phyloP scores from a whole-genome alignment of 1,140 invertebrate genomes.

The Ylistrum balloti region DNA sequence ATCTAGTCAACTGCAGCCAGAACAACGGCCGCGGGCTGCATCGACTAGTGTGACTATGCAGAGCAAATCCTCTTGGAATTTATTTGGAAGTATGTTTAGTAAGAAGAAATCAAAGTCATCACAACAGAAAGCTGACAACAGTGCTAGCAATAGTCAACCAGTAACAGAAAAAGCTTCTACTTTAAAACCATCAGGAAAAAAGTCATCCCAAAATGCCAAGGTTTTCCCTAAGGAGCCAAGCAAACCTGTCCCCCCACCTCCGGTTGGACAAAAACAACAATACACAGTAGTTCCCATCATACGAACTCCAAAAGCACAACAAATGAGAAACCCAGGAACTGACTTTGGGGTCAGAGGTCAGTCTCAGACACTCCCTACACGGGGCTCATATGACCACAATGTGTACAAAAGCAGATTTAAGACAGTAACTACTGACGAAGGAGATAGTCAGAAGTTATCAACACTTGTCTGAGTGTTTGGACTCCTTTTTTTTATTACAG shows the following conservation, averaged over 20 bases:
- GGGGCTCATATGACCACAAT: not conserved
- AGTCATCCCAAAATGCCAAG: not conserved
- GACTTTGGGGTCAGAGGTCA: slow-evolving; percentile 18
- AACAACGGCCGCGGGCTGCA: slow-evolving; percentile 54
- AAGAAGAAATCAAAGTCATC: slow-evolving; percentile 49
- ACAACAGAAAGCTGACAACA: not conserved
- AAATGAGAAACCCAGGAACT: not conserved
- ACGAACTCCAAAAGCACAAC: slow-evolving; percentile 32
- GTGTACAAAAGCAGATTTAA: not conserved
- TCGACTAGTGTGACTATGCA: slow-evolving; percentile 57
- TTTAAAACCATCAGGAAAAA: not conserved
- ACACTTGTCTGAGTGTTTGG: not conserved
- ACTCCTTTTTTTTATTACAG: not conserved
- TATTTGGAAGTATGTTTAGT: slow-evolving; percentile 59
- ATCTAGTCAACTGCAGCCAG: slow-evolving; percentile 49
- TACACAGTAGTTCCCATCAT: not conserved
- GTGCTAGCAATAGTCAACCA: not conserved
- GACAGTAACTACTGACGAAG: not conserved
- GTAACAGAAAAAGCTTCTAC: not conserved
- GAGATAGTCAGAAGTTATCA: not conserved
- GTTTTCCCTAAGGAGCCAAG: not conserved
- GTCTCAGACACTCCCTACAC: not conserved
- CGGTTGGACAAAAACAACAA: slow-evolving; percentile 3
- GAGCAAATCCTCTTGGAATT: slow-evolving; percentile 61
- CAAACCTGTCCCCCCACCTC: not conserved